Percentiles rank a stretch among this genome's conserved stretches.
Conservation (phyloP, 1,140 invertebrate genomes). For the Musca domestica region DNA sequence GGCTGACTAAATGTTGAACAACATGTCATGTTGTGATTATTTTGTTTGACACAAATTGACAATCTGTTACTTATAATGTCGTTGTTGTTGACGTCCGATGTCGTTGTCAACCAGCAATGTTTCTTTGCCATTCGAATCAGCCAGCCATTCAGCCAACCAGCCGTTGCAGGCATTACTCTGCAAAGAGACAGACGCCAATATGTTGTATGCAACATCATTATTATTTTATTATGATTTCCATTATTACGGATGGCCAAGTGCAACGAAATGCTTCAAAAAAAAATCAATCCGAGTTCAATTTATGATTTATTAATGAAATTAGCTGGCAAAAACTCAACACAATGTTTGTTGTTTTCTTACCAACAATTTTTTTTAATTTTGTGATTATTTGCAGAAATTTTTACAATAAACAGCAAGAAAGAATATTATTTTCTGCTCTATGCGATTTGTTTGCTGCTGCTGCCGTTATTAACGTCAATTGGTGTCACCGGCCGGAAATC, state of each 20-base stretch:
- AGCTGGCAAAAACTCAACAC: background rate
- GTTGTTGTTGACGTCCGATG: background rate
- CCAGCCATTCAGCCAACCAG: no score
- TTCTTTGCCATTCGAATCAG: background rate
- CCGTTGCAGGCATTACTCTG: no score
- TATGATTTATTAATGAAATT: slow-evolving; percentile 19
- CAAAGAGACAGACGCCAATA: no score
- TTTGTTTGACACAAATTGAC: slow-evolving; percentile 22
- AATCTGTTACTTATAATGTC: slow-evolving; percentile 14
- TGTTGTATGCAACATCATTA: no score
- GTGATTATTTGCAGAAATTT: no score
- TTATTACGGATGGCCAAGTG: no score
- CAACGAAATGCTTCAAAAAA: no score
- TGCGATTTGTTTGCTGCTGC: background rate
- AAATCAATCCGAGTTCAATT: background rate
- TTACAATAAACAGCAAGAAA: background rate
- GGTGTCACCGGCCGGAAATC: slow-evolving; percentile 19
- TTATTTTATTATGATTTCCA: no score
- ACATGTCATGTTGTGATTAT: slow-evolving; percentile 22
- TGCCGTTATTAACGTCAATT: background rate
- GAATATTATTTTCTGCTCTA: background rate
- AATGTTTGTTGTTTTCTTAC: background rate
- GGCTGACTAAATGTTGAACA: slow-evolving; percentile 4
- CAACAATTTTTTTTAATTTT: no score
- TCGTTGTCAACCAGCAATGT: background rate